Conservation (phyloP, 2,888 invertebrate species). For the Erebia palarica region DNA sequence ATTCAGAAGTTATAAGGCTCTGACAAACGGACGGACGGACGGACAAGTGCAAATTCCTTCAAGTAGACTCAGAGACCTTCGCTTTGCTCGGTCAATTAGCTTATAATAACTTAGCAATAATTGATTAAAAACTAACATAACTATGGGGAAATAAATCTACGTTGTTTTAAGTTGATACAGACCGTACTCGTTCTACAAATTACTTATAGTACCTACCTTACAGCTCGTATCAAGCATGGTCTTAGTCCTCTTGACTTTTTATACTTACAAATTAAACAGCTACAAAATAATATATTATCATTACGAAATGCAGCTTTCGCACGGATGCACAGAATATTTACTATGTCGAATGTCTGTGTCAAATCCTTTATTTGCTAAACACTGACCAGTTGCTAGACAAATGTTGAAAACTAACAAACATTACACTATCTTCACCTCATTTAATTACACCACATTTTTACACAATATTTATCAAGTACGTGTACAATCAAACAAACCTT, state of each 20-base stretch:
- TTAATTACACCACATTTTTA: neutral
- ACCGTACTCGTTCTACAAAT: too few relatives aligned
- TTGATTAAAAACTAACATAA: too few relatives aligned
- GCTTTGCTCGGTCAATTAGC: too few relatives aligned
- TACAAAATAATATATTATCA: neutral
- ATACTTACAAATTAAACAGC: neutral
- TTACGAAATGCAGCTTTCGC: neutral
- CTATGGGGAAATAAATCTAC: too few relatives aligned
- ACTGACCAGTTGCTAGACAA: neutral
- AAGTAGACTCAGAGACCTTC: too few relatives aligned
- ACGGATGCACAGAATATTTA: too few relatives aligned
- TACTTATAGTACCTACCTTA: too few relatives aligned
- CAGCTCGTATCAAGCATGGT: neutral
- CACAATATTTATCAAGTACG: constrained; percentile 1
- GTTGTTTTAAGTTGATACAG: too few relatives aligned
- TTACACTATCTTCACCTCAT: neutral
- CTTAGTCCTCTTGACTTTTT: neutral
- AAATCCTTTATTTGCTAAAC: neutral
- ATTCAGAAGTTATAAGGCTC: too few relatives aligned
- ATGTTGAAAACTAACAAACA: constrained; percentile 9
- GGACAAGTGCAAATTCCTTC: too few relatives aligned
- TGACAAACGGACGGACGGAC: too few relatives aligned
- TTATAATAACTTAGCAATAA: too few relatives aligned
- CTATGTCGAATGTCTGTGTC: constrained; percentile 1
- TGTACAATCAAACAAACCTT: neutral